Percentiles rank a stretch among this genome's conserved stretches.
phyloP scores from a whole-genome alignment of 2,797 vertebrate genomes.

The Sebastiscus tertius region DNA sequence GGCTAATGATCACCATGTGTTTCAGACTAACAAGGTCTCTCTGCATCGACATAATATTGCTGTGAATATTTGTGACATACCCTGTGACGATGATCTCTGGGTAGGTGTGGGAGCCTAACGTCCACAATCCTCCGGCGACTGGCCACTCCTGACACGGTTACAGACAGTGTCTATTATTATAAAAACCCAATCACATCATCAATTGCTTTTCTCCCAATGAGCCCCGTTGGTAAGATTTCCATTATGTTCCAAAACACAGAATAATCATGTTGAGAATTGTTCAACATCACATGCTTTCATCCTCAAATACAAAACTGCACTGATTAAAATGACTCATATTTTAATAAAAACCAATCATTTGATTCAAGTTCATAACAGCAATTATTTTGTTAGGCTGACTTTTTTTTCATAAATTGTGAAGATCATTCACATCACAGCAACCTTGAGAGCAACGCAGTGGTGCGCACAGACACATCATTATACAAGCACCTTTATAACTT shows the following conservation, averaged over 20 bases:
- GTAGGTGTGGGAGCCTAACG: constrained; percentile 92
- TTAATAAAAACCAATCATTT: neutral
- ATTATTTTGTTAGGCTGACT: neutral
- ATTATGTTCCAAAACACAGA: neutral
- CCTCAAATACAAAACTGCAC: neutral
- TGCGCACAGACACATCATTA: neutral
- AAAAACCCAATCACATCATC: neutral
- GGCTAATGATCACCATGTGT: neutral
- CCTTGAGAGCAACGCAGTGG: neutral
- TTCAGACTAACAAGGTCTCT: neutral
- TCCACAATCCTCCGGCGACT: constrained; percentile 94
- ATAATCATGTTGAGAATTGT: neutral
- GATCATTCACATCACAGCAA: neutral
- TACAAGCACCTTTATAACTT: neutral
- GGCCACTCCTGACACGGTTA: constrained; percentile 91
- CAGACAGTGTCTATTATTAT: constrained; percentile 22
- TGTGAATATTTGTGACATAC: constrained; percentile 78
- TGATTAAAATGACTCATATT: neutral
- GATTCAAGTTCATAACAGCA: neutral
- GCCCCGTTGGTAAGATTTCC: neutral
- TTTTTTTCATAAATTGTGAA: neutral
- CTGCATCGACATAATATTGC: neutral
- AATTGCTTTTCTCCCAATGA: neutral
- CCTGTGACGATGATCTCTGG: constrained; percentile 98
- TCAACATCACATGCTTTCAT: neutral